Conservation (phyloP, 2,888 invertebrate species). For the Chrysolina haemoptera region DNA sequence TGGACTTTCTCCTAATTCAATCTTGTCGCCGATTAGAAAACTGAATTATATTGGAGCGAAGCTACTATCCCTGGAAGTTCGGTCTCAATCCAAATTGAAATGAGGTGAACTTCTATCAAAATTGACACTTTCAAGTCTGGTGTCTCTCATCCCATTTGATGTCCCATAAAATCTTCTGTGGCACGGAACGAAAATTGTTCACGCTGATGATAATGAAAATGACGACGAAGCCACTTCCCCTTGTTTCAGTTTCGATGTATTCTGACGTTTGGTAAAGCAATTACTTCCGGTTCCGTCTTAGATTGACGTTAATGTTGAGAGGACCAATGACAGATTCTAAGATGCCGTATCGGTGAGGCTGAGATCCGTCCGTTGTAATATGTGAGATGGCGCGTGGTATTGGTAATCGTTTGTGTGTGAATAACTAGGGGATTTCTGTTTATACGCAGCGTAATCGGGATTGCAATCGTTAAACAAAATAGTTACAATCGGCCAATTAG, state of each 20-base stretch:
- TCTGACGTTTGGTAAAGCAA: constrained; percentile 54
- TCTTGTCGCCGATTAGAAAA: too few relatives aligned
- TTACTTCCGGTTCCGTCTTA: constrained; percentile 54
- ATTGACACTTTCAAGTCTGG: constrained; percentile 40
- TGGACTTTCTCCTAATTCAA: too few relatives aligned
- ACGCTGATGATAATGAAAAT: constrained; percentile 54
- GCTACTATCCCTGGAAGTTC: too few relatives aligned
- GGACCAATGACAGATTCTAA: constrained; percentile 58
- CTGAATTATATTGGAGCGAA: too few relatives aligned
- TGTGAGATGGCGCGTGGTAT: too few relatives aligned
- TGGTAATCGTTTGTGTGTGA: too few relatives aligned
- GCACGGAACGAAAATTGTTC: constrained; percentile 54
- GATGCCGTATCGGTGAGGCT: constrained; percentile 7
- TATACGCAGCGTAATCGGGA: too few relatives aligned
- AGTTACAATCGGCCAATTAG: too few relatives aligned
- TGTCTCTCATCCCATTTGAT: constrained; percentile 41
- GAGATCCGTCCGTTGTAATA: too few relatives aligned
- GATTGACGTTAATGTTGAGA: constrained; percentile 57
- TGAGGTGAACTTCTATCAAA: constrained; percentile 32
- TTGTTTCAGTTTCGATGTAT: constrained; percentile 55
- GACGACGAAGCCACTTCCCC: constrained; percentile 38
- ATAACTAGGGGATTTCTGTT: too few relatives aligned
- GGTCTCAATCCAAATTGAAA: background rate
- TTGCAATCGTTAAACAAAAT: too few relatives aligned
- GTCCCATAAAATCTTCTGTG: constrained; percentile 56